Percentiles rank a stretch among this genome's conserved stretches.
Evolutionary conservation across 2,888 invertebrate species (phyloP).

Genomic region (Steromphala cineraria): DNA sequence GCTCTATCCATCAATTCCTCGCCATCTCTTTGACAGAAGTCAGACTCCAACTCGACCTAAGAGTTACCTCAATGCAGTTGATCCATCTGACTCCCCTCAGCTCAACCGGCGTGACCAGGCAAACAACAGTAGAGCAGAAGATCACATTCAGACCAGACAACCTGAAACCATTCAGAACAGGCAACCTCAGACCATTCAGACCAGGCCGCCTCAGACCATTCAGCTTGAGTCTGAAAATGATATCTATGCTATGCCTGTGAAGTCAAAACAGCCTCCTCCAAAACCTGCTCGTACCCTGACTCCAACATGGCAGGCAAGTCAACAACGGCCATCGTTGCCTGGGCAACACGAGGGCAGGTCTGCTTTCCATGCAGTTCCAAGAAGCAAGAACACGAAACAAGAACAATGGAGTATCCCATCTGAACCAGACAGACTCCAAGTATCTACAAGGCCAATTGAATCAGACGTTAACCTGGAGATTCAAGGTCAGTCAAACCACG

Average conservation of each 20-base stretch:
- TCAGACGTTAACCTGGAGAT: neutral
- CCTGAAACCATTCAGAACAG: neutral
- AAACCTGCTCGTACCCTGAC: neutral
- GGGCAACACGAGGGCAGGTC: constrained; percentile 7
- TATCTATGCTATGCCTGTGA: constrained; percentile 34
- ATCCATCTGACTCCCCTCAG: neutral
- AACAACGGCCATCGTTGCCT: neutral
- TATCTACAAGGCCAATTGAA: neutral
- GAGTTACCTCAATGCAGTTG: constrained; percentile 36
- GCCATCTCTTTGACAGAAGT: constrained; percentile 10
- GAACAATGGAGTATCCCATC: neutral
- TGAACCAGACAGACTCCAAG: neutral
- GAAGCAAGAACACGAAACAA: neutral
- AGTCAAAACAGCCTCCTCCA: neutral
- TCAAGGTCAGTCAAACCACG: neutral
- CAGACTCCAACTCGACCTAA: constrained; percentile 31
- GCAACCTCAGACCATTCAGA: no score
- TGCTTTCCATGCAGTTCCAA: constrained; percentile 16
- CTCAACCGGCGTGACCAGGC: neutral
- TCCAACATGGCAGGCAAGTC: neutral
- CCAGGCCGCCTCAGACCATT: neutral
- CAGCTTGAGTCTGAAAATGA: neutral
- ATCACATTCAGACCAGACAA: neutral
- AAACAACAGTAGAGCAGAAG: neutral
- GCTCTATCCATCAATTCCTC: neutral